phyloP scores from a whole-genome alignment of 2,113 vertebrate genomes.

The Oncorhynchus mykiss region DNA sequence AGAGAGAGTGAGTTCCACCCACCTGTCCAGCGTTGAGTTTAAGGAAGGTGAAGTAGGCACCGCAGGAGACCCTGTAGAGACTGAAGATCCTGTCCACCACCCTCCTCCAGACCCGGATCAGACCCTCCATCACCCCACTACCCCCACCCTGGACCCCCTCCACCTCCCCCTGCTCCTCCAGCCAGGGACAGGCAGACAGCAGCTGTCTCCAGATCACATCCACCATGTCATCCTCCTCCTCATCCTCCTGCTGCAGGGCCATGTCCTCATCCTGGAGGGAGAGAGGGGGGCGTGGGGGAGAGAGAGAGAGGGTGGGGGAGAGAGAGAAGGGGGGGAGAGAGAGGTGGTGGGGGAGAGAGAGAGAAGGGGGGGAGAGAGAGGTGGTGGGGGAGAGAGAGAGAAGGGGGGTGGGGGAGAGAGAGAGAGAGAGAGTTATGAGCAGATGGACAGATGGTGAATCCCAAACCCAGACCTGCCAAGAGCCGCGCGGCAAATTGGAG shows the following conservation, averaged over 20 bases:
- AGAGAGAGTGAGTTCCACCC: constrained; percentile 12
- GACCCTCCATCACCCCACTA: constrained; percentile 81
- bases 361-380: no score
- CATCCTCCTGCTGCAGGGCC: constrained; percentile 88
- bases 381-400: no score
- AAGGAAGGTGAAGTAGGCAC: constrained; percentile 96
- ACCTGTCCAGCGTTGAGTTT: constrained; percentile 97
- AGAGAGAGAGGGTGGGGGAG: no score
- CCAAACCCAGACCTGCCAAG: no score
- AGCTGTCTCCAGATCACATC: constrained; percentile 95
- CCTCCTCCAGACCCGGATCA: constrained; percentile 91
- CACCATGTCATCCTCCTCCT: constrained; percentile 93
- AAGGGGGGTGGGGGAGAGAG: no score
- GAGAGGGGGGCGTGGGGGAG: no score
- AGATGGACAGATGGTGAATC: no score
- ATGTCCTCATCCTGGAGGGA: constrained; percentile 90
- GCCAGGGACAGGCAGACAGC: constrained; percentile 88
- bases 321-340: no score
- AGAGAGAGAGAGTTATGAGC: no score
- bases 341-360: no score
- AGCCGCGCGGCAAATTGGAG: no score
- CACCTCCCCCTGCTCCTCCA: constrained; percentile 85
- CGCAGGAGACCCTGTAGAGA: constrained; percentile 93
- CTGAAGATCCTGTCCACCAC: constrained; percentile 97
- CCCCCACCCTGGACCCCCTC: no score